These are phyloP conservation scores for Ptyas mucosa DNA, from an alignment of 2,113 vertebrate species.

Conservation along the genomic window DNA sequence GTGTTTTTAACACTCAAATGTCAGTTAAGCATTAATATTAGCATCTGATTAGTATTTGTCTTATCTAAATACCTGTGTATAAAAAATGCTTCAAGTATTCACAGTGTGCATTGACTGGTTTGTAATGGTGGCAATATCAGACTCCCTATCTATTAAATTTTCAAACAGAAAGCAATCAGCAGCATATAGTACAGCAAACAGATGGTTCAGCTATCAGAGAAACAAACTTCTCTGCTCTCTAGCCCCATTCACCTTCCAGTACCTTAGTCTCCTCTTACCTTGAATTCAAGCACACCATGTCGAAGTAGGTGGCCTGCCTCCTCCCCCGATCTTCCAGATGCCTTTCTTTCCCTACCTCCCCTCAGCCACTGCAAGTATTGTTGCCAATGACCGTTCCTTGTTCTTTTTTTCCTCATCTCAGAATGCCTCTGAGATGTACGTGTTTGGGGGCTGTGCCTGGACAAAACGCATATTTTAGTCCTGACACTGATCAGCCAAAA, in stretches of 20 bases:
- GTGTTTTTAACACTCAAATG: conserved; percentile 38
- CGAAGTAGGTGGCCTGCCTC: not conserved
- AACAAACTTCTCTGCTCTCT: not conserved
- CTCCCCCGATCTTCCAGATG: not conserved
- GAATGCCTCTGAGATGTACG: not conserved
- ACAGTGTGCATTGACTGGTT: not conserved
- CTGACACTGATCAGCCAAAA: not conserved
- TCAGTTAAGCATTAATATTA: conserved; percentile 34
- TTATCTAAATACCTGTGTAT: not conserved
- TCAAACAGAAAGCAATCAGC: not conserved
- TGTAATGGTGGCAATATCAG: not conserved
- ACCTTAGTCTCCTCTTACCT: not conserved
- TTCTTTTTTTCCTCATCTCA: not conserved
- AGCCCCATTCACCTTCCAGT: not conserved
- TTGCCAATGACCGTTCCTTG: not conserved
- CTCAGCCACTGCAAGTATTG: not conserved
- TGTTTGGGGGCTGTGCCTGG: not conserved
- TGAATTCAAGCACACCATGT: not conserved
- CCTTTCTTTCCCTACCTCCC: not conserved
- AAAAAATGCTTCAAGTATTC: not conserved
- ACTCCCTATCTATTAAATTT: not conserved
- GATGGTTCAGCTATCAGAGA: not conserved
- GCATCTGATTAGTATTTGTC: not conserved
- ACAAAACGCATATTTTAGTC: not conserved
- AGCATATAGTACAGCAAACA: not conserved